These are phyloP conservation scores for Oligia fasciuncula DNA, from an alignment of 2,888 invertebrate genomes.

Conservation along the genomic window DNA sequence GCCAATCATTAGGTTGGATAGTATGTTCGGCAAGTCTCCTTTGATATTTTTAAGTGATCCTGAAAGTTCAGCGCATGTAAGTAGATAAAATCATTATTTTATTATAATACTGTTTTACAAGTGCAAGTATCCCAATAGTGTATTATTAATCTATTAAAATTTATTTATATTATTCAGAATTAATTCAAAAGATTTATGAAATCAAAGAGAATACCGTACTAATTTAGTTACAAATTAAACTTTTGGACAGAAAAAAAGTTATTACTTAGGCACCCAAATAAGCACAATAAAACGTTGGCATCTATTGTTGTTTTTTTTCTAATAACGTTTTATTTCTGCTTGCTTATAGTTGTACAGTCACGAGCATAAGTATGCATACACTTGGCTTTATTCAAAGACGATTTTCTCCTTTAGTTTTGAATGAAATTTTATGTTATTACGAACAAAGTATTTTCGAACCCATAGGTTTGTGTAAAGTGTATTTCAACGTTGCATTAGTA, in stretches of 20 bases:
- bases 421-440: too few relatives aligned
- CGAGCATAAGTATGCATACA: too few relatives aligned
- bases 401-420: too few relatives aligned
- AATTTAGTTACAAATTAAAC: too few relatives aligned
- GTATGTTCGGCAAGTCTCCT: conserved; percentile 36
- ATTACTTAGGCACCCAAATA: too few relatives aligned
- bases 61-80: conserved; percentile 41
- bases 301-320: too few relatives aligned
- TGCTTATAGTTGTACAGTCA: neutral
- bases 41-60: conserved; percentile 45
- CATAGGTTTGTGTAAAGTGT: too few relatives aligned
- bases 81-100: neutral
- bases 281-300: neutral
- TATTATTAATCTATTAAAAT: neutral
- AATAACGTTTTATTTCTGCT: neutral
- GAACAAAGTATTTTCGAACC: too few relatives aligned
- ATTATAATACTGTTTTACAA: neutral
- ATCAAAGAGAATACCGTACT: neutral
- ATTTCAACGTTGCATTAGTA: too few relatives aligned
- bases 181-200: neutral
- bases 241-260: too few relatives aligned
- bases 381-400: too few relatives aligned
- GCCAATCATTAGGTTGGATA: conserved; percentile 42
- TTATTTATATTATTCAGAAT: neutral
- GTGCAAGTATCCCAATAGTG: neutral